A percentile compares a stretch with the other conserved stretches of the same genome.
These are phyloP conservation scores for Anoura caudifer DNA, from an alignment of 2,113 vertebrate genomes.

Conservation along the genomic window DNA sequence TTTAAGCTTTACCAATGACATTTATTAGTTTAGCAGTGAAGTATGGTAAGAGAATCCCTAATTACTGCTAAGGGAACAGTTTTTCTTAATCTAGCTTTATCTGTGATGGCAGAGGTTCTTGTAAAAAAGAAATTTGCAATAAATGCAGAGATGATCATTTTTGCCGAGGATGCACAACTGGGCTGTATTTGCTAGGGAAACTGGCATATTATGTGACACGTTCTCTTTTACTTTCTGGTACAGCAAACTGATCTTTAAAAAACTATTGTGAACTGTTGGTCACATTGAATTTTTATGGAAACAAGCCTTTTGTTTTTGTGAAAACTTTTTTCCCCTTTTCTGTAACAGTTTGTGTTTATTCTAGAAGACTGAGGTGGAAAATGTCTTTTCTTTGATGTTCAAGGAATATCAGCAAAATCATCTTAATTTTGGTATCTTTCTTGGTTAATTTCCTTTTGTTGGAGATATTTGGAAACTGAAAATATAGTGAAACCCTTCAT, in stretches of 20 bases:
- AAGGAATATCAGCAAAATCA: not conserved
- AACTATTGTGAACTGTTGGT: not conserved
- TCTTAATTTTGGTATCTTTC: conserved; percentile 1
- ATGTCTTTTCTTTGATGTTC: not conserved
- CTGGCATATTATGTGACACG: not conserved
- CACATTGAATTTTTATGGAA: not conserved
- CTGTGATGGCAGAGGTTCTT: not conserved
- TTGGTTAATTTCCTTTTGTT: conserved; percentile 21
- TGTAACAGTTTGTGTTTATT: not conserved
- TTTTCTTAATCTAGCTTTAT: not conserved
- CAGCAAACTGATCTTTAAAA: not conserved
- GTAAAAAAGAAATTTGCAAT: not conserved
- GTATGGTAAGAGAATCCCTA: not conserved
- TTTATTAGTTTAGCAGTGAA: not conserved
- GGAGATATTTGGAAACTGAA: not conserved
- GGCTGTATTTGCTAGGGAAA: not conserved
- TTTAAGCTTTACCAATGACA: not conserved
- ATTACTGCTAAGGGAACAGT: not conserved
- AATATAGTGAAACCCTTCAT: not conserved
- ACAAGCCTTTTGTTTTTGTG: not conserved
- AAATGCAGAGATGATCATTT: not conserved
- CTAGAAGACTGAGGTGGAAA: not conserved
- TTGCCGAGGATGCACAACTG: not conserved
- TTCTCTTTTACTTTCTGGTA: not conserved
- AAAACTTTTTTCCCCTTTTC: not conserved